Conservation (phyloP, 1,140 invertebrate genomes). For the Rhopalosiphum maidis region DNA sequence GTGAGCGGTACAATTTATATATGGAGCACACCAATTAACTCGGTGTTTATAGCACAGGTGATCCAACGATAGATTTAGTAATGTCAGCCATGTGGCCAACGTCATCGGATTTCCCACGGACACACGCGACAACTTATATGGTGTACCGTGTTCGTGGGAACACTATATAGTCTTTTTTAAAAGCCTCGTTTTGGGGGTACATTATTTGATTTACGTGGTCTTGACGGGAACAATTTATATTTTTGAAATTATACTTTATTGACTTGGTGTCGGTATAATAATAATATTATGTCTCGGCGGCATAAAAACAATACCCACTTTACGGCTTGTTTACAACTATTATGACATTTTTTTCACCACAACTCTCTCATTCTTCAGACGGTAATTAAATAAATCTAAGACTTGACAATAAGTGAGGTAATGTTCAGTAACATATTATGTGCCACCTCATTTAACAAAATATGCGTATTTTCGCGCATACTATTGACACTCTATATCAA, state of each 20-base stretch:
- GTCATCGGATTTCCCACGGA: slow-evolving; percentile 42
- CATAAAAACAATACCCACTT: slow-evolving; percentile 16
- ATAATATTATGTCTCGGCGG: not conserved
- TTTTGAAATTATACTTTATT: slow-evolving; percentile 14
- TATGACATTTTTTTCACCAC: not conserved
- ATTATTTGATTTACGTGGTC: slow-evolving; percentile 19
- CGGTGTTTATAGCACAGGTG: slow-evolving; percentile 36
- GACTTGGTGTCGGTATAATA: not conserved
- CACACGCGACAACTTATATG: slow-evolving; percentile 42
- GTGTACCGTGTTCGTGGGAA: slow-evolving; percentile 31
- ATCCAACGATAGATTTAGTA: slow-evolving; percentile 52
- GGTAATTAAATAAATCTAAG: not conserved
- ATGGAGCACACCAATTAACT: slow-evolving; percentile 25
- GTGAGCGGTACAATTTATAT: not conserved
- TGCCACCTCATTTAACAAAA: not conserved
- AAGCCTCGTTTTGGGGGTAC: slow-evolving; percentile 35
- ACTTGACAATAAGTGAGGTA: not conserved
- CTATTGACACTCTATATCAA: no score
- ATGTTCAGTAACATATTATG: not conserved
- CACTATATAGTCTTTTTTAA: slow-evolving; percentile 33
- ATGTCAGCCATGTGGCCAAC: slow-evolving; percentile 53
- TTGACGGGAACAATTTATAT: slow-evolving; percentile 6
- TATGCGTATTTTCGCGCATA: not conserved
- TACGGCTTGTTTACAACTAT: slow-evolving; percentile 19
- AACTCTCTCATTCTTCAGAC: not conserved